Evolutionary conservation across 2,113 vertebrate genomes (phyloP).

Genomic region (Callipepla californica): DNA sequence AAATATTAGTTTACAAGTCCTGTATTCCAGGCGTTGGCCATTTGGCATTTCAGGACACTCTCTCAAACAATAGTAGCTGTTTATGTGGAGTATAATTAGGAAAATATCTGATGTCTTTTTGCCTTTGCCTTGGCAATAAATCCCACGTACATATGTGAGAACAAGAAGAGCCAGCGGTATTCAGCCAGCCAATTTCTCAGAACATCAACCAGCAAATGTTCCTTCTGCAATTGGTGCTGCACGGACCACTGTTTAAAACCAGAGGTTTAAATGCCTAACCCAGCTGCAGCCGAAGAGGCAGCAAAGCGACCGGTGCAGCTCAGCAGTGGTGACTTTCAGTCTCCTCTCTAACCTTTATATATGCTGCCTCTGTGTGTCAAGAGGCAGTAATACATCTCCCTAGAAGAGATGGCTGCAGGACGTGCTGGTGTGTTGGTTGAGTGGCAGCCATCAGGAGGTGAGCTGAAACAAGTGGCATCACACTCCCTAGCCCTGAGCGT

Average conservation of each 20-base stretch:
- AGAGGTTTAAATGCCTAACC: neutral
- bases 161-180: slow-evolving; percentile 26
- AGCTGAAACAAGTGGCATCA: rapidly evolving
- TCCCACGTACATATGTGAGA: slow-evolving; percentile 8
- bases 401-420: slow-evolving; percentile 19
- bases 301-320: neutral
- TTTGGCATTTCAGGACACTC: neutral
- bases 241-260: neutral
- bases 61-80: neutral
- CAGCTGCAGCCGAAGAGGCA: neutral
- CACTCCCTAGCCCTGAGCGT: neutral
- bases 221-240: slow-evolving; percentile 4
- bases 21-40: neutral
- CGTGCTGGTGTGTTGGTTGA: neutral
- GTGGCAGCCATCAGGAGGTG: neutral
- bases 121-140: slow-evolving; percentile 35
- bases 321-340: slow-evolving; percentile 18
- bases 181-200: slow-evolving; percentile 54
- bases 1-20: neutral
- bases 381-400: slow-evolving; percentile 56
- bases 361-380: slow-evolving; percentile 64
- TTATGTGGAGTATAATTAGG: slow-evolving; percentile 23
- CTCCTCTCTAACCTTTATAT: slow-evolving; percentile 49
- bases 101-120: slow-evolving; percentile 45
- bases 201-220: slow-evolving; percentile 61